phyloP scores from a whole-genome alignment of 1,140 invertebrate species.

The Propsilocerus akamusi region DNA sequence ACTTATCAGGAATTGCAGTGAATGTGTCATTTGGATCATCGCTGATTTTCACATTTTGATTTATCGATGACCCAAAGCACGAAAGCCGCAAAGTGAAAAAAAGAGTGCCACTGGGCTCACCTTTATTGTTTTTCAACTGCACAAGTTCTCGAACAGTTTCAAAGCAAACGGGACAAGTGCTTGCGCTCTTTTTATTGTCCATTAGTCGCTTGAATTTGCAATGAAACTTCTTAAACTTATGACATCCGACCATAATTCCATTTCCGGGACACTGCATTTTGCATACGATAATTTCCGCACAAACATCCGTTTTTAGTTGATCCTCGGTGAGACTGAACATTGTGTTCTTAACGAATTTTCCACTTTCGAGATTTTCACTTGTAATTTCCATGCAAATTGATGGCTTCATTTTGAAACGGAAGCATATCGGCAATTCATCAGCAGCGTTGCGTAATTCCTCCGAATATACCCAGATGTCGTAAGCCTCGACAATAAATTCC shows the following conservation, averaged over 20 bases:
- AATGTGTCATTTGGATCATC: not conserved
- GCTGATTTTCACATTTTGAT: not conserved
- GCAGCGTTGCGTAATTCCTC: no score
- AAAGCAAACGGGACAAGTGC: no score
- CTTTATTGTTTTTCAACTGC: not conserved
- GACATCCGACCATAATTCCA: not conserved
- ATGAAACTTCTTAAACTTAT: not conserved
- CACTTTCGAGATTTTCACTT: no score
- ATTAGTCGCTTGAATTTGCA: not conserved
- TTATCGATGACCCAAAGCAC: not conserved
- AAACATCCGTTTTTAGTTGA: no score
- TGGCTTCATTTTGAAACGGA: no score
- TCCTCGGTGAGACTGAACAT: no score
- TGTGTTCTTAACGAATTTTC: no score
- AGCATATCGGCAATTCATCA: no score
- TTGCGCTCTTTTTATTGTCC: not conserved
- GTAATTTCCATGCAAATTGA: no score
- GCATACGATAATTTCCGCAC: not conserved
- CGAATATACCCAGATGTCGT: no score
- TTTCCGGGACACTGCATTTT: not conserved
- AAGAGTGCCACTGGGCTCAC: not conserved
- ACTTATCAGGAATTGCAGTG: not conserved
- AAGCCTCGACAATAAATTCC: no score
- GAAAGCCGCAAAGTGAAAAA: not conserved
- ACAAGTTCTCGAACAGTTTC: no score